Evolutionary conservation across 1,140 invertebrate species (phyloP).

Genomic region (Littorina saxatilis): DNA sequence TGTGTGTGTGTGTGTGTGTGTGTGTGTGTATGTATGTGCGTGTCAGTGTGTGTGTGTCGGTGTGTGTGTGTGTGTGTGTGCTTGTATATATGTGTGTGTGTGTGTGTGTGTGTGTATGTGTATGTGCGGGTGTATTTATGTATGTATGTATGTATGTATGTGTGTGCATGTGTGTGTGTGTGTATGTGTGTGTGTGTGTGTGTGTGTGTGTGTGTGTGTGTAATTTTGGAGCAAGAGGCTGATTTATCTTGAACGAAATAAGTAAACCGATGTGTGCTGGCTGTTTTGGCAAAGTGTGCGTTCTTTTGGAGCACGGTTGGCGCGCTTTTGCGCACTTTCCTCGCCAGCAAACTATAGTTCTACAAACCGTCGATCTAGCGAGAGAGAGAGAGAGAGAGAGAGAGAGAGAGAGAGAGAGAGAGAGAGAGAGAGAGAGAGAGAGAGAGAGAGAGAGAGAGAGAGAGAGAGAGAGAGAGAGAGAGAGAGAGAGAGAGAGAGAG

Average conservation of each 20-base stretch:
- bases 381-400: not conserved
- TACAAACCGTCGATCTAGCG: no score
- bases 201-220: not conserved
- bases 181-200: not conserved
- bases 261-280: not conserved
- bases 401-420: not conserved
- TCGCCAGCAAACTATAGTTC: no score
- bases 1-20: not conserved
- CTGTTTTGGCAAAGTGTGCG: not conserved
- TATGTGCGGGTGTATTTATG: no score
- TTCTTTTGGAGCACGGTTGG: no score
- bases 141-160: constrained; percentile 16
- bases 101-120: not conserved
- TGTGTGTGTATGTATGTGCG: not conserved
- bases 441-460: constrained; percentile 4
- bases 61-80: no score
- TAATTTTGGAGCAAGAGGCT: not conserved
- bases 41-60: no score
- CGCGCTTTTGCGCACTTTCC: no score
- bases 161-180: not conserved
- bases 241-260: not conserved
- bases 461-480: not conserved
- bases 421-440: not conserved
- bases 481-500: not conserved
- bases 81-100: no score